phyloP scores from a whole-genome alignment of 2,888 invertebrate species.

The Caenorhabditis japonica region DNA sequence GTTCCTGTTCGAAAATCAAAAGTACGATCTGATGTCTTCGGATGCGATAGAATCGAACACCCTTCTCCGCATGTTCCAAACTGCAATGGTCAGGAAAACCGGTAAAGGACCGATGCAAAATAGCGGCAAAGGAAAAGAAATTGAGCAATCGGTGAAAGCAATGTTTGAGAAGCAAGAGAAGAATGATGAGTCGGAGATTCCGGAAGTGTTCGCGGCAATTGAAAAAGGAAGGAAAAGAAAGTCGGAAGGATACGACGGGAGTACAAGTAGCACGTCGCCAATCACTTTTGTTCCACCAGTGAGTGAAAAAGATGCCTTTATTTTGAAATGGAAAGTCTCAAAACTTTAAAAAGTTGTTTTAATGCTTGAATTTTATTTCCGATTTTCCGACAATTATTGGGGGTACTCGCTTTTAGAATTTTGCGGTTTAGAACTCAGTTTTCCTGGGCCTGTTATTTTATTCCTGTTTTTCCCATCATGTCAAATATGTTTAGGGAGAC shows the following conservation, averaged over 20 bases:
- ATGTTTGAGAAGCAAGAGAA: constrained; percentile 25
- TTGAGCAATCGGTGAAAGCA: constrained; percentile 20
- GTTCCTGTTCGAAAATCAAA: constrained; percentile 21
- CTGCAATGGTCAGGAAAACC: background rate
- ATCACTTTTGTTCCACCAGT: constrained; percentile 14
- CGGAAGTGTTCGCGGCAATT: constrained; percentile 2
- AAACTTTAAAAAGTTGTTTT: no score
- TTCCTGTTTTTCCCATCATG: no score
- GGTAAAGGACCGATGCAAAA: background rate
- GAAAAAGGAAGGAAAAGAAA: background rate
- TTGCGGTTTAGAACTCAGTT: no score
- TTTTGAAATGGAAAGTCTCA: no score
- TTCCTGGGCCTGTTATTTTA: no score
- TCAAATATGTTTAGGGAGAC: no score
- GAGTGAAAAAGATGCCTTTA: no score
- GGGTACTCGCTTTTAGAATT: no score
- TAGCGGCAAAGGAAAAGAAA: constrained; percentile 18
- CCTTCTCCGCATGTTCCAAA: constrained; percentile 8
- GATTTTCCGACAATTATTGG: no score
- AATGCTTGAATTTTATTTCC: no score
- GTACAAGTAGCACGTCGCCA: constrained; percentile 5
- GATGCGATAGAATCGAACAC: constrained; percentile 33
- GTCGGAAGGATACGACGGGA: background rate
- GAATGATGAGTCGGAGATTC: constrained; percentile 10
- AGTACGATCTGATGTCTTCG: constrained; percentile 19